phyloP scores from a whole-genome alignment of 2,113 vertebrate genomes.

The Laterallus jamaicensis region DNA sequence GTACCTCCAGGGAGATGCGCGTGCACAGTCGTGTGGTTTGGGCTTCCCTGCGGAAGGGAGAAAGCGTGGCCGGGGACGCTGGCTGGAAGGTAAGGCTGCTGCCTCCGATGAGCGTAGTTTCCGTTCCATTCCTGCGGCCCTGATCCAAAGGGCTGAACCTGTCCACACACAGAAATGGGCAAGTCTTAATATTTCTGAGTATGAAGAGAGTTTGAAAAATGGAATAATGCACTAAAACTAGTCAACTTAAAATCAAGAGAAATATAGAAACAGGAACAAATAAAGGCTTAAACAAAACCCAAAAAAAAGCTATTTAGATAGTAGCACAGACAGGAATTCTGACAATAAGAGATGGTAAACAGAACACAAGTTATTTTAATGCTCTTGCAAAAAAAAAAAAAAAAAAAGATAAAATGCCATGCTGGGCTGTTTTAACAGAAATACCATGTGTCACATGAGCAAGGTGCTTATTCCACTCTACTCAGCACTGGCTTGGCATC shows the following conservation, averaged over 20 bases:
- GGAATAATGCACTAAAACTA: constrained; percentile 45
- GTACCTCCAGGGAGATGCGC: constrained; percentile 78
- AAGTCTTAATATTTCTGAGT: neutral
- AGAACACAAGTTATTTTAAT: constrained; percentile 39
- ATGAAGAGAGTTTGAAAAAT: neutral
- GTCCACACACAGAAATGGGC: neutral
- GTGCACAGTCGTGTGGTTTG: constrained; percentile 84
- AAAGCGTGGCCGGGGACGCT: constrained; percentile 87
- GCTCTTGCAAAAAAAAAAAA: constrained; percentile 1
- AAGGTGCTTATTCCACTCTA: constrained; percentile 71
- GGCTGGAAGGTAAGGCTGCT: constrained; percentile 90
- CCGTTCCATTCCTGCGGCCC: constrained; percentile 94
- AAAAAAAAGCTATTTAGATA: neutral
- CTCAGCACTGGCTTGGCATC: constrained; percentile 69
- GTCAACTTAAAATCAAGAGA: constrained; percentile 39
- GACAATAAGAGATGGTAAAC: constrained; percentile 48
- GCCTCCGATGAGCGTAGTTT: constrained; percentile 88
- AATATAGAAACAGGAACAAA: neutral
- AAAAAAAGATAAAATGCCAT: constrained; percentile 33
- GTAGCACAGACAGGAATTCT: constrained; percentile 42
- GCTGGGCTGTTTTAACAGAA: constrained; percentile 67
- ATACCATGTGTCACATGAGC: constrained; percentile 69
- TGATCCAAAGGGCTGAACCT: constrained; percentile 92
- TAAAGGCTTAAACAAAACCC: neutral
- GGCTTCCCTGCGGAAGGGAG: constrained; percentile 91